phyloP scores from a whole-genome alignment of 2,113 vertebrate species.

The Hemicordylus capensis region DNA sequence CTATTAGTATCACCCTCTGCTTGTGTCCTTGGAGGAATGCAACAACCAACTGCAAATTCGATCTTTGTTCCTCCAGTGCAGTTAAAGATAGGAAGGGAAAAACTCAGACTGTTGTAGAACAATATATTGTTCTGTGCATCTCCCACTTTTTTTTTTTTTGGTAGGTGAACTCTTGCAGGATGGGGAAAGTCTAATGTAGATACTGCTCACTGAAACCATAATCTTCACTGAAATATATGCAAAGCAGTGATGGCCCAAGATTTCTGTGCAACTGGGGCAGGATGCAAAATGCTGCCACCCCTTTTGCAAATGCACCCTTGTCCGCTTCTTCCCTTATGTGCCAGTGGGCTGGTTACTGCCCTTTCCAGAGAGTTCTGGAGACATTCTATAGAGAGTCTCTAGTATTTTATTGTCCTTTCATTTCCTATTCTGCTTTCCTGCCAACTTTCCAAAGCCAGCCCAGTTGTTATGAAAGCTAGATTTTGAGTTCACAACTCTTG shows the following conservation, averaged over 20 bases:
- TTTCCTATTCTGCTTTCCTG: too few species aligned
- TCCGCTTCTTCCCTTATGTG: too few species aligned
- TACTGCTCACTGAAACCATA: background rate
- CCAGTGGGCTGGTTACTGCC: too few species aligned
- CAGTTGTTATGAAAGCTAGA: too few species aligned
- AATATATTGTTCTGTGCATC: background rate
- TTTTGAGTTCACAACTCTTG: too few species aligned
- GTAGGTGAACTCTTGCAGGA: background rate
- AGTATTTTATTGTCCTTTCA: too few species aligned
- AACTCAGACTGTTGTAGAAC: background rate
- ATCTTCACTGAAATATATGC: background rate
- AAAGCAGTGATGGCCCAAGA: background rate
- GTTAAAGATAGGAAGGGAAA: background rate
- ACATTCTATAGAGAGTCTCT: too few species aligned
- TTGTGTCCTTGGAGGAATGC: background rate
- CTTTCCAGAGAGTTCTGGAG: too few species aligned
- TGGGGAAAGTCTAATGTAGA: background rate
- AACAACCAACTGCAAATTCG: background rate
- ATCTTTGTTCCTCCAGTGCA: background rate
- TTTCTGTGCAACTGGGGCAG: too few species aligned
- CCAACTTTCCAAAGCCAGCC: too few species aligned
- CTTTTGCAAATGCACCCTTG: too few species aligned
- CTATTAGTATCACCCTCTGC: conserved; percentile 9
- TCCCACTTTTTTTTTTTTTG: background rate
- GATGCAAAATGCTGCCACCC: too few species aligned